phyloP scores from a whole-genome alignment of 2,113 vertebrate species.

The Oxyura jamaicensis region DNA sequence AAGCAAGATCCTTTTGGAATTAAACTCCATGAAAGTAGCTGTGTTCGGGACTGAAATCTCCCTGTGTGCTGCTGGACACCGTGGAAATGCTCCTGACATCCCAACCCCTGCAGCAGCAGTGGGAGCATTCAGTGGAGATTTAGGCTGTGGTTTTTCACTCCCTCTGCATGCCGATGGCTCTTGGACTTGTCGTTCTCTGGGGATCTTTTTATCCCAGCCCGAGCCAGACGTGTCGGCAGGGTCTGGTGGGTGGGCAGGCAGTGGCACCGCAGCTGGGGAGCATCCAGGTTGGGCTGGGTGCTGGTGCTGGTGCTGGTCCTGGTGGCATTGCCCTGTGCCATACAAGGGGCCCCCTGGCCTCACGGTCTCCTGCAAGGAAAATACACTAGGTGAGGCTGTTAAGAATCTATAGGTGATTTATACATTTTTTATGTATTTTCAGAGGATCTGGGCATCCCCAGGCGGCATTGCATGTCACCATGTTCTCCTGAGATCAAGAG shows the following conservation, averaged over 20 bases:
- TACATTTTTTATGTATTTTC: neutral
- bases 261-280: too few species aligned
- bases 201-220: neutral
- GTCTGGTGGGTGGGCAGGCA: fast-evolving
- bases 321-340: neutral
- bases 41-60: neutral
- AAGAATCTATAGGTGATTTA: neutral
- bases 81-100: conserved; percentile 54
- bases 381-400: neutral
- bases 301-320: too few species aligned
- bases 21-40: neutral
- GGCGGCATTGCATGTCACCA: fast-evolving
- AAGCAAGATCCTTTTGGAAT: neutral
- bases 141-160: neutral
- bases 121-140: neutral
- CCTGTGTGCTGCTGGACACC: neutral
- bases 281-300: too few species aligned
- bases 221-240: neutral
- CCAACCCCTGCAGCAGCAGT: neutral
- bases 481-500: fast-evolving
- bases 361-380: neutral
- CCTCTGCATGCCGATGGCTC: neutral
- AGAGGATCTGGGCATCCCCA: neutral
- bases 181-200: neutral
- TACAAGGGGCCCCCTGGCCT: neutral